A percentile compares a stretch with the other conserved stretches of the same genome.
Conservation (phyloP, 2,888 invertebrate genomes). For the Cheilosia pagana region DNA sequence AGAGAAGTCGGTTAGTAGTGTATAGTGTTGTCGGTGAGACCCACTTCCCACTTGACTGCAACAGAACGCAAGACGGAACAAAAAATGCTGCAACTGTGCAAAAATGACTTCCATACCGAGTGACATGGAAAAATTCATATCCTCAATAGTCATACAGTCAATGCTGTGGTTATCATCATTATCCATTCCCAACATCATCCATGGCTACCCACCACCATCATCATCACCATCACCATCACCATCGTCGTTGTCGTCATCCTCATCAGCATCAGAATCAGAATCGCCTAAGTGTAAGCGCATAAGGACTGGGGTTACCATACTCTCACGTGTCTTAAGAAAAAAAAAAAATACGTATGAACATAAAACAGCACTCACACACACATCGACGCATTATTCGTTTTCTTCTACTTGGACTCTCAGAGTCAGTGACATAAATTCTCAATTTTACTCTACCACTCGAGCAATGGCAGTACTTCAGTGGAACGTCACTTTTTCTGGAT, state of each 20-base stretch:
- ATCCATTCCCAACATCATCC: slow-evolving; percentile 25
- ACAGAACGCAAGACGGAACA: background rate
- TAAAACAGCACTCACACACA: slow-evolving; percentile 29
- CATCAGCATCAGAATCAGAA: slow-evolving; percentile 38
- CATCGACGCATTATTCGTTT: slow-evolving; percentile 9
- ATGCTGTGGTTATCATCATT: slow-evolving; percentile 52
- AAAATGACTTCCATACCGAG: slow-evolving; percentile 1
- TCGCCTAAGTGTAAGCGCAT: slow-evolving; percentile 41
- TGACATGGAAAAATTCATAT: slow-evolving; percentile 22
- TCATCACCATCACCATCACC: slow-evolving; percentile 38
- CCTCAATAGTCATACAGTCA: slow-evolving; percentile 27
- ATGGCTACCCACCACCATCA: slow-evolving; percentile 18
- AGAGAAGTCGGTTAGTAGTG: slow-evolving; percentile 58
- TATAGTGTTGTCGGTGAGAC: slow-evolving; percentile 29
- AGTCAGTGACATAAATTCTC: slow-evolving; percentile 57
- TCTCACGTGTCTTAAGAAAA: slow-evolving; percentile 42
- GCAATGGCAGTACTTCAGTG: slow-evolving; percentile 46
- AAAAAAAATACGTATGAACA: slow-evolving; percentile 21
- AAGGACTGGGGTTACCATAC: slow-evolving; percentile 38
- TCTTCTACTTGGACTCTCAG: slow-evolving; percentile 33
- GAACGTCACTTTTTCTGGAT: slow-evolving; percentile 34
- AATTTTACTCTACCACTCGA: slow-evolving; percentile 30
- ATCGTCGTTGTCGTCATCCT: slow-evolving; percentile 35
- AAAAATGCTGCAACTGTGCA: slow-evolving; percentile 12
- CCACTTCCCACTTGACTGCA: slow-evolving; percentile 40